phyloP scores from a whole-genome alignment of 1,140 invertebrate species.

The Drosophila lacertosa region DNA sequence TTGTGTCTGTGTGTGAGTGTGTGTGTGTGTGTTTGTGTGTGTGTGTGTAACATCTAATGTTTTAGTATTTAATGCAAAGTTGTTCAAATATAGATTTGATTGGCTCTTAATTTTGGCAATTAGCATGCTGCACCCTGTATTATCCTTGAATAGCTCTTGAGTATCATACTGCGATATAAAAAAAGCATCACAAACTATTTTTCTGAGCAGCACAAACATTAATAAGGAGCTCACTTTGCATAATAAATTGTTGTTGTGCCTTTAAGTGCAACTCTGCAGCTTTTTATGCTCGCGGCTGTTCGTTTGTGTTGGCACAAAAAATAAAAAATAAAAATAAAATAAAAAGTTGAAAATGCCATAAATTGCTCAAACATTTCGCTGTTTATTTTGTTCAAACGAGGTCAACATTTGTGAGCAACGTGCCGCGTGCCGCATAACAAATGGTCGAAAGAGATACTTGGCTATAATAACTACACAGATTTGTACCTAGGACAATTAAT shows the following conservation, averaged over 20 bases:
- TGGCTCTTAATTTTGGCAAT: constrained; percentile 60
- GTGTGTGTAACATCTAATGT: constrained; percentile 16
- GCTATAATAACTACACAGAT: constrained; percentile 13
- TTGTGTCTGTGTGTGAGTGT: neutral
- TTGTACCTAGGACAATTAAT: constrained; percentile 15
- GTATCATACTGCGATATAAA: constrained; percentile 10
- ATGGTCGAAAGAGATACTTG: constrained; percentile 7
- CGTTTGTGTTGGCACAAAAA: neutral
- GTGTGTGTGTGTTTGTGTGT: neutral
- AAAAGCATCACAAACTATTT: constrained; percentile 23
- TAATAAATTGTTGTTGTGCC: constrained; percentile 46
- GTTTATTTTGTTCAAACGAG: constrained; percentile 16
- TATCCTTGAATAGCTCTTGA: constrained; percentile 57
- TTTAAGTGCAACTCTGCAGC: constrained; percentile 25
- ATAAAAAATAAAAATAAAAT: neutral
- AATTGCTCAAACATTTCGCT: constrained; percentile 30
- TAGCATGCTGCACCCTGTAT: constrained; percentile 73
- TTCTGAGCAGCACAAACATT: constrained; percentile 25
- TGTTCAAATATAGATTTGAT: constrained; percentile 27
- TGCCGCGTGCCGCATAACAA: constrained; percentile 16
- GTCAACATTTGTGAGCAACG: constrained; percentile 13
- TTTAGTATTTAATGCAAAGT: constrained; percentile 15
- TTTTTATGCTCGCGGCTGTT: constrained; percentile 13
- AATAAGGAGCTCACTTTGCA: constrained; percentile 46
- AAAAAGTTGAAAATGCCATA: constrained; percentile 18